Evolutionary conservation across 2,113 vertebrate genomes (phyloP), one percentile per base, ranked within the genome.

Genomic region (Pterocles burchelli): DNA sequence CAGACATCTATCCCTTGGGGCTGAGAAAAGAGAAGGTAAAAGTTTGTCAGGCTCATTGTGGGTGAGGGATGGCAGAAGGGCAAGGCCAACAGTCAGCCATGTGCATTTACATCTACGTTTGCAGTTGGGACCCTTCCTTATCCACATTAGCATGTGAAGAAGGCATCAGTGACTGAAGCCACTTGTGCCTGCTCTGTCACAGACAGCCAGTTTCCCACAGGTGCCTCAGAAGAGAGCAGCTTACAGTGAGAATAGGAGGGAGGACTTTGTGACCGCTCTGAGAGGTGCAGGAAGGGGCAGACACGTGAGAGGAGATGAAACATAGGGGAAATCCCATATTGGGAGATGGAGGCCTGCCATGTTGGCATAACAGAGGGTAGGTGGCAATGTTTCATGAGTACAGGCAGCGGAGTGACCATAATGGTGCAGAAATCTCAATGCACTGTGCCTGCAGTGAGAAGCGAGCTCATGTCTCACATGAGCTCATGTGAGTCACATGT

Each of bases 291-390:
- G 16, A 82, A 46, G 49, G 45, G 17, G 9, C 49, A 75, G 62
- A 48, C 25, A 28, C 0, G 0, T 22, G 59, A 65, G 31, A 80
- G 7, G 14, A 88, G 41, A 6, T 25, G 36, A 91, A 34, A 17
- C n/a, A 1, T 14, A 41, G 20, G 45, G 70, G 63, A 85, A 77
- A 61, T 68, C 13, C 9, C 6, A 22, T 71, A 18, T 1, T 83
- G 62, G 54, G 62, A 76, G 51, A 6, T 3, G 9, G 58, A 87
- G 29, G 13, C 4, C 7, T 3, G 0, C n/a, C 3, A 0, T 45
- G 17, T 21, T 94, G 48, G 29, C 51, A 62, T 45, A 67, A 34
- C 65, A 73, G 70, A 87, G 17, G 18, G 26, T 62, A 11, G 55
- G 34, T 48, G 57, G 11, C 26, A 79, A 5, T 20, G 16, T 10